Conservation (phyloP, 2,797 vertebrate genomes). For the Mormyrus proboscirostris region DNA sequence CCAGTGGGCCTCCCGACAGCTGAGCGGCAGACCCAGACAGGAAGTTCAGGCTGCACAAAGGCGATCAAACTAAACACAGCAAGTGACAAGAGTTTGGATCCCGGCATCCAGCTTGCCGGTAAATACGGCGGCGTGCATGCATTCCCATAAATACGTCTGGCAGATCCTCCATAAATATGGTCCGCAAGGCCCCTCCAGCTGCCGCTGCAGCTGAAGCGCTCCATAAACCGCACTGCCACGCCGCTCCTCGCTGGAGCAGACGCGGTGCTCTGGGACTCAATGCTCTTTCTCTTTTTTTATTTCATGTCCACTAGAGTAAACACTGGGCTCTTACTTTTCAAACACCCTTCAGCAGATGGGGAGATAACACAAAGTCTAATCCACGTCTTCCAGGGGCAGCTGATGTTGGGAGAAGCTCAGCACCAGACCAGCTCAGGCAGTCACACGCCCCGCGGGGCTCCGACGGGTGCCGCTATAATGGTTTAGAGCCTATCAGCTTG, state of each 20-base stretch:
- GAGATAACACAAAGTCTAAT: constrained; percentile 10
- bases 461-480: not conserved
- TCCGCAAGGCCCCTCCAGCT: not conserved
- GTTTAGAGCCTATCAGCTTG: not conserved
- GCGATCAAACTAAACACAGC: not conserved
- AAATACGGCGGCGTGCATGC: not conserved
- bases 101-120: constrained; percentile 5
- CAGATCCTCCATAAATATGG: constrained; percentile 12
- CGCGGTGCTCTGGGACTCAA: not conserved
- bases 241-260: constrained; percentile 13
- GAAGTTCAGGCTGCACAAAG: not conserved
- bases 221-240: not conserved
- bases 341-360: constrained; percentile 27
- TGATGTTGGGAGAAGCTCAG: not conserved
- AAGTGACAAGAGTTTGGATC: constrained; percentile 12
- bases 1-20: not conserved
- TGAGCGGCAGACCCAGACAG: not conserved
- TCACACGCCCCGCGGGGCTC: not conserved
- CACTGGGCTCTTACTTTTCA: constrained; percentile 24
- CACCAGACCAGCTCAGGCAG: not conserved
- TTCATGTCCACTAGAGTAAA: constrained; percentile 24
- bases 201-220: not conserved
- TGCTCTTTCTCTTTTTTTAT: constrained; percentile 16
- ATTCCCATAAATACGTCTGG: constrained; percentile 24
- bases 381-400: constrained; percentile 5